Base-by-base conservation (phyloP, 1,140 invertebrate species). In the Batillaria attramentaria region DNA sequence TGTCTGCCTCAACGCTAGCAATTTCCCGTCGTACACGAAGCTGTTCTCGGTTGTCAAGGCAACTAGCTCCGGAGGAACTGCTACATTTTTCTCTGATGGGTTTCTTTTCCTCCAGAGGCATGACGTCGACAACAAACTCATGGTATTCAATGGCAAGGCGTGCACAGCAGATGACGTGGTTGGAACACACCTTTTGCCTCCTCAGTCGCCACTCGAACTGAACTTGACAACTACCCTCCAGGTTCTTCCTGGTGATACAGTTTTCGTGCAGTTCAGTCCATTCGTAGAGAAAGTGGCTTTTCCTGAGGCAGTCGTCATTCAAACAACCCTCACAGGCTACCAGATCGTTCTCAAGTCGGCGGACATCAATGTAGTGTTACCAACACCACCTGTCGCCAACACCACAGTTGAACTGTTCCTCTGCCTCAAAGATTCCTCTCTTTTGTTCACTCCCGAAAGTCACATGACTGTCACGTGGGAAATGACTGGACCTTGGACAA, bases 321-420 rank as follows among this genome's bases (percentile, higher is more conserved):
- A 73, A 18, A 73, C 72, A 16, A 78, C 33, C 41, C 37, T 33
- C 24, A 73, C n/a, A 43, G 62, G 75, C 4, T 66, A 66, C 8
- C 79, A 81, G 65, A 31, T 81, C 50, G 42, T 77, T 8, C 62
- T 79, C 16, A 46, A 79, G 68, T 66, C 65, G 77, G 24, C 46
- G 8, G 37, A 18, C 46, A n/a, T 73, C 31, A 73, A 43, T 37
- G 72, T 35, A 6, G 20, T 35, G 10, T 18, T 73, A 13, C 72
- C 72, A 0, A 31, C 13, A 39, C 16, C 72, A 10, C 10, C 42
- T 35, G 37, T 41, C 18, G 54, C 46, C 24, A 73, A 73, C 46
- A 73, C 33, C 0, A 73, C 46, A 3, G 46, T 73, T 20, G 20
- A 20, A 6, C n/a, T 73, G 6, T 35, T 35, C 46, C 46, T 24